Conservation (phyloP, 1,140 invertebrate species). For the Brachionus koreanus region DNA sequence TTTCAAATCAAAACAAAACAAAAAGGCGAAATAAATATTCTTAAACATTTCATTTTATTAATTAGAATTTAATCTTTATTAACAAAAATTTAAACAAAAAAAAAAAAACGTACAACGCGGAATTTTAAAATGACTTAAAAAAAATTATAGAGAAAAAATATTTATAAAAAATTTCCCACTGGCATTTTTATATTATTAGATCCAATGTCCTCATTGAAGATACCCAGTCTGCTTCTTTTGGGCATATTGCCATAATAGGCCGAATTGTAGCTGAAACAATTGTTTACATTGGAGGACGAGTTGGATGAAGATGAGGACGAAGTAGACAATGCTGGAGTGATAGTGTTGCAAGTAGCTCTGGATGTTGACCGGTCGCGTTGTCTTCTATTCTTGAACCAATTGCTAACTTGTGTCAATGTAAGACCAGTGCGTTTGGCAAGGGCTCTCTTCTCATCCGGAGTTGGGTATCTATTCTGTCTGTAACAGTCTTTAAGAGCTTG, state of each 20-base stretch:
- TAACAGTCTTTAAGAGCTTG: constrained; percentile 79
- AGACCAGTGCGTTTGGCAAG: constrained; percentile 90
- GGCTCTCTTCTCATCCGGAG: constrained; percentile 88
- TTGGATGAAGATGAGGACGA: constrained; percentile 40
- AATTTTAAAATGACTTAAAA: neutral
- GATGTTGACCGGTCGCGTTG: constrained; percentile 86
- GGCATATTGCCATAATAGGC: neutral
- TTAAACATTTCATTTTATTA: no score
- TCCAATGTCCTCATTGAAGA: neutral
- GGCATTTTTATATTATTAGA: neutral
- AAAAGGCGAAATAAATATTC: no score
- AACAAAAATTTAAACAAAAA: neutral
- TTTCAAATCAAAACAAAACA: no score
- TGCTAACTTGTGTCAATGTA: constrained; percentile 91
- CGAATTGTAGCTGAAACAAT: neutral
- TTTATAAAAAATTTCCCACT: constrained; percentile 5
- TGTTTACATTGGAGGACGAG: neutral
- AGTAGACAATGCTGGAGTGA: neutral
- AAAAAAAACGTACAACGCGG: neutral
- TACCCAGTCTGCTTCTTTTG: neutral
- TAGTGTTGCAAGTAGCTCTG: constrained; percentile 32
- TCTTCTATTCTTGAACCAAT: constrained; percentile 89
- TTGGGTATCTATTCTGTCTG: constrained; percentile 84
- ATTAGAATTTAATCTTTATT: neutral
- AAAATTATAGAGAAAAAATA: neutral